Conservation (phyloP, 1,140 invertebrate species). For the Plutomurus gul region DNA sequence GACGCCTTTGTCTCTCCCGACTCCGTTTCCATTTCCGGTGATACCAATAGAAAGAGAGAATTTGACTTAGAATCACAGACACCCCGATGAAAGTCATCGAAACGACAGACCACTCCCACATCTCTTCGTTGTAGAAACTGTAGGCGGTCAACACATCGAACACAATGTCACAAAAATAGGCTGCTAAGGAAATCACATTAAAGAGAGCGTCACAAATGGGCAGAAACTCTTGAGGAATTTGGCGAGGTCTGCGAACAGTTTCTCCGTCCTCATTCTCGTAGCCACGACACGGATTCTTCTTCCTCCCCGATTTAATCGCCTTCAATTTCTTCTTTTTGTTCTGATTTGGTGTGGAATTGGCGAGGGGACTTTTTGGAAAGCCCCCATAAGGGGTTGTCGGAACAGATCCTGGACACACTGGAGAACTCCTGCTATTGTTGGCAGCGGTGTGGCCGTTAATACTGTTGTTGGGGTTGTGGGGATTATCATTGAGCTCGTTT, state of each 20-base stretch:
- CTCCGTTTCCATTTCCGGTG: slow-evolving; percentile 53
- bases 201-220: slow-evolving; percentile 64
- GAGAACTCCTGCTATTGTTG: neutral
- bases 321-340: neutral
- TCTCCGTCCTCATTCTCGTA: neutral
- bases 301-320: neutral
- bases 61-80: slow-evolving; percentile 75
- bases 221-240: slow-evolving; percentile 37
- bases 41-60: slow-evolving; percentile 62
- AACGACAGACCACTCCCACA: slow-evolving; percentile 66
- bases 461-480: neutral
- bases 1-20: neutral
- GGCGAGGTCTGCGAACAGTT: neutral
- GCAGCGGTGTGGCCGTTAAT: no score
- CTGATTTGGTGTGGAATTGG: neutral
- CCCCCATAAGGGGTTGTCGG: neutral
- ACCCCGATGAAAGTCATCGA: slow-evolving; percentile 69
- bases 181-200: slow-evolving; percentile 87
- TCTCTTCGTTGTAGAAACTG: slow-evolving; percentile 71
- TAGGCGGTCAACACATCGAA: slow-evolving; percentile 85
- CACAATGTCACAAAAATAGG: slow-evolving; percentile 88
- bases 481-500: neutral
- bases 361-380: neutral
- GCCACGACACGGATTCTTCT: neutral
- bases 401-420: neutral